Base-by-base conservation (phyloP, 2,797 vertebrate species). In the Sphenopsis melanotis region DNA sequence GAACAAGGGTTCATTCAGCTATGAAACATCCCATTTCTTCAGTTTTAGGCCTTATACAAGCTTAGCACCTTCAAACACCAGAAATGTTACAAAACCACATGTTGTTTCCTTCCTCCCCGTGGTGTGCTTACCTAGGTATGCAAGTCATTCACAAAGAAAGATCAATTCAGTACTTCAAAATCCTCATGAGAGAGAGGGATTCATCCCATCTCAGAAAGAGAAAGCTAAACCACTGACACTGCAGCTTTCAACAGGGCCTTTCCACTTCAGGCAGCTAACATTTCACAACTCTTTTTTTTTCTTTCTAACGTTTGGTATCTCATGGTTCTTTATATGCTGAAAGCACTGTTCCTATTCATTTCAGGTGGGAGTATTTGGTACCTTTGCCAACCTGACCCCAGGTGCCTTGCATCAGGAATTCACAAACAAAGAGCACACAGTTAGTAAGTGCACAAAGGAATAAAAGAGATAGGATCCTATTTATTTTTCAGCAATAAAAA, bases 371-470 rank as follows among this genome's bases (percentile, higher is more conserved):
- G 89, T 86, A 63, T 91, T 88, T 91, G 74, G 57, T 76, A 86
- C 76, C 52, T 94, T 81, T 95, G 91, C 87, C 90, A 91, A 50
- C 80, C 72, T 94, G 80, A 92, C 82, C 87, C 89, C 70, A 88
- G 89, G 63, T 95, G 91, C 83, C 84, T 91, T 69, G 29, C 20
- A 26, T 87, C 82, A 95, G 80, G 59, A 94, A 96, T 93, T 93
- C 94, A 94, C 76, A 81, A 94, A 93, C 87, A 92, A 91, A 91
- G 89, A 93, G 46, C 71, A 52, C 83, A 90, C n/a, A 77, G 83
- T 94, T 69, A 76, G 41, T 24, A 80, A 80, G 72, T 72, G 22
- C 61, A 65, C 79, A 93, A 91, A 85, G 47, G 71, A 56, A 72
- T 76, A 88, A 86, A 92, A 93, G 78, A 60, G 27, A 39, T 20